phyloP scores from a whole-genome alignment of 2,113 vertebrate genomes.

The Pandion haliaetus region DNA sequence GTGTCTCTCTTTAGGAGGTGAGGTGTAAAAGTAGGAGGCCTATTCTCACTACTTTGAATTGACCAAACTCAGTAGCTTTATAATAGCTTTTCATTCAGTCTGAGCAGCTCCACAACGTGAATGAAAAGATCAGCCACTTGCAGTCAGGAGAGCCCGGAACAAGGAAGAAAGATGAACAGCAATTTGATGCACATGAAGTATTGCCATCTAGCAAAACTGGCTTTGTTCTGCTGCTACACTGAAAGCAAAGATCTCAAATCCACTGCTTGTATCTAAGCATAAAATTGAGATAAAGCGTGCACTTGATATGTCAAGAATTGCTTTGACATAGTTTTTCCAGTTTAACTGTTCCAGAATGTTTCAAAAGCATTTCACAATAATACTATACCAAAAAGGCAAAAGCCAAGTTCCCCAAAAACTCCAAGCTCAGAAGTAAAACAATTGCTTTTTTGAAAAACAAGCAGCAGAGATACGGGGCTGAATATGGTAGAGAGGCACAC shows the following conservation, averaged over 20 bases:
- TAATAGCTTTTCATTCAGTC: neutral
- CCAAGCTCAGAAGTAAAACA: neutral
- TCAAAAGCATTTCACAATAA: neutral
- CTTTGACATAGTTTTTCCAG: neutral
- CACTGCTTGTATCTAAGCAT: neutral
- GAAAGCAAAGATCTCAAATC: neutral
- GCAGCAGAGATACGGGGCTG: neutral
- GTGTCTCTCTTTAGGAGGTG: neutral
- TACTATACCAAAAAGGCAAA: neutral
- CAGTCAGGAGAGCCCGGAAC: neutral
- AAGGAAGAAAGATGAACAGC: neutral
- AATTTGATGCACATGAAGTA: neutral
- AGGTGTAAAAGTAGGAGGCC: neutral
- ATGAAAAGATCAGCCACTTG: neutral
- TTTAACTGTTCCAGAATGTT: neutral
- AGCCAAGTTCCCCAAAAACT: neutral
- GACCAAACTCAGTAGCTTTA: neutral
- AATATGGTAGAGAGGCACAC: rapidly evolving
- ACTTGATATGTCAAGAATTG: neutral
- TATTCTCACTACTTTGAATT: neutral
- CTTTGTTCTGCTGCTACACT: neutral
- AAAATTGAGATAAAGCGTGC: neutral
- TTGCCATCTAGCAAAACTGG: neutral
- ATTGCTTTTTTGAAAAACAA: neutral
- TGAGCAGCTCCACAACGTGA: neutral